A percentile compares a stretch with the other conserved stretches of the same genome.
Evolutionary conservation across 2,113 vertebrate species (phyloP).

Genomic region (Corydoras sp.): DNA sequence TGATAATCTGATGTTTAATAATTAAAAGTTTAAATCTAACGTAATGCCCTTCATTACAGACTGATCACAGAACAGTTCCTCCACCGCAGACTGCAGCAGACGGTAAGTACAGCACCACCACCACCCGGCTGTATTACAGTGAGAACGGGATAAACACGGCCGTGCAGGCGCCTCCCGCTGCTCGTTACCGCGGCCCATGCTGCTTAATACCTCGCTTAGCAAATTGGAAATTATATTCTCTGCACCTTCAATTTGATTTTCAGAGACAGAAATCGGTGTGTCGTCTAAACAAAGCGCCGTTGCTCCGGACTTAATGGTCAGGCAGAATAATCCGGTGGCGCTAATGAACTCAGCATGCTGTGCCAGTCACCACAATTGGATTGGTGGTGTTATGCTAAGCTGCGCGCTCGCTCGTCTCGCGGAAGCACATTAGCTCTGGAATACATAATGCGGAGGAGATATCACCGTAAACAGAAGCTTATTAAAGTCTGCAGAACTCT

Average conservation of each 20-base stretch:
- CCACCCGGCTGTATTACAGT: not conserved
- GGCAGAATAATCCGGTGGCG: constrained; percentile 46
- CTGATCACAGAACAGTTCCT: not conserved
- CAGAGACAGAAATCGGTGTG: constrained; percentile 59
- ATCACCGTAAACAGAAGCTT: not conserved
- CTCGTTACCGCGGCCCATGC: constrained; percentile 41
- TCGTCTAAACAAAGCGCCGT: constrained; percentile 51
- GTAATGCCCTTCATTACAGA: too few relatives aligned
- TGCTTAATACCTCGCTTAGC: constrained; percentile 53
- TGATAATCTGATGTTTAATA: too few relatives aligned
- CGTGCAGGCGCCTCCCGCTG: constrained; percentile 30
- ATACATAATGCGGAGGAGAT: constrained; percentile 3
- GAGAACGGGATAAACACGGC: too few relatives aligned
- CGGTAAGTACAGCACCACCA: not conserved
- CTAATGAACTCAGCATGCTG: constrained; percentile 45
- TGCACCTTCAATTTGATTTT: constrained; percentile 63
- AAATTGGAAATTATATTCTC: constrained; percentile 52
- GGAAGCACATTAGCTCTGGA: constrained; percentile 51
- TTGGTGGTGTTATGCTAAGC: constrained; percentile 57
- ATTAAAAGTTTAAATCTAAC: too few relatives aligned
- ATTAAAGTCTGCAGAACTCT: not conserved
- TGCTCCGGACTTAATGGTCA: constrained; percentile 54
- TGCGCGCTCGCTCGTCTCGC: constrained; percentile 5
- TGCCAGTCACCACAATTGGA: constrained; percentile 65
- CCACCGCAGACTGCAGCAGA: too few relatives aligned